phyloP scores from a whole-genome alignment of 2,888 invertebrate species.

The Barypeithes pellucidus region DNA sequence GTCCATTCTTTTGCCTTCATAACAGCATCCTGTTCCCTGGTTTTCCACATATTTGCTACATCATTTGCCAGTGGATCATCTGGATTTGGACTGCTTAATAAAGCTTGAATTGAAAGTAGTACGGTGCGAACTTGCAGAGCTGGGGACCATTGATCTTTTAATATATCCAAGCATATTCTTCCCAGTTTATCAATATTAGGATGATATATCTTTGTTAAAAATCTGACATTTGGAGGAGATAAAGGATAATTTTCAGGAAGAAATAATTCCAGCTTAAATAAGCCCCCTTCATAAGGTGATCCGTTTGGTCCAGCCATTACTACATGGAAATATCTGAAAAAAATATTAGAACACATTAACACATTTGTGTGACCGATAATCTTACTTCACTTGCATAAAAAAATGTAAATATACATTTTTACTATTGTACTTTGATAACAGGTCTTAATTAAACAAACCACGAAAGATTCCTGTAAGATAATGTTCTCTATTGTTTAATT shows the following conservation, averaged over 20 bases:
- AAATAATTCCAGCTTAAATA: conserved; percentile 98
- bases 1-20: conserved; percentile 96
- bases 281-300: conserved; percentile 98
- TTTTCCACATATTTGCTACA: conserved; percentile 99
- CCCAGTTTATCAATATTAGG: conserved; percentile 99
- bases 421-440: no score
- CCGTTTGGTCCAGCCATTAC: conserved; percentile 95
- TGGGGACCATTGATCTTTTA: conserved; percentile 99
- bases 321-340: conserved; percentile 83
- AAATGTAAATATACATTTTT: no score
- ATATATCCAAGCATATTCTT: conserved; percentile 98
- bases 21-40: conserved; percentile 97
- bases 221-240: conserved; percentile 99
- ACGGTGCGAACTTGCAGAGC: conserved; percentile 99
- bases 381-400: no score
- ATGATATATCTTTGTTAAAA: conserved; percentile 99
- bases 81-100: conserved; percentile 95
- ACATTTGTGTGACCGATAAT: no score
- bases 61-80: conserved; percentile 99
- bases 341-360: not conserved
- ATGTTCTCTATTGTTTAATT: no score
- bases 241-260: conserved; percentile 99
- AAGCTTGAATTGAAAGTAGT: conserved; percentile 96
- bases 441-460: no score
- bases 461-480: no score